A percentile compares a stretch with the other conserved stretches of the same genome.
These are phyloP conservation scores for Aramus guarauna DNA, from an alignment of 2,113 vertebrate species.

Conservation along the genomic window DNA sequence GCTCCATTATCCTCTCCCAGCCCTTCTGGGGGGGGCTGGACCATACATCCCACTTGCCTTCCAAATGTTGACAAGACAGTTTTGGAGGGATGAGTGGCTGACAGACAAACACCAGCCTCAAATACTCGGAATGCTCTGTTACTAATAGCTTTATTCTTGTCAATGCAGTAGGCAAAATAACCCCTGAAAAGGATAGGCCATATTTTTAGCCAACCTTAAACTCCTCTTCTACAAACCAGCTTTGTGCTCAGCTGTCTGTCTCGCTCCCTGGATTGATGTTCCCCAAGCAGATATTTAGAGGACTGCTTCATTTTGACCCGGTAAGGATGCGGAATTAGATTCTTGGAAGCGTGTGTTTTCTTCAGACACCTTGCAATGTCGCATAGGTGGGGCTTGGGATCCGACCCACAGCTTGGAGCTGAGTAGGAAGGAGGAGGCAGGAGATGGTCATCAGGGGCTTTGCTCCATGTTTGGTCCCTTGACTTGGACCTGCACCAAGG, in stretches of 20 bases:
- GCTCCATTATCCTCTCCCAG: neutral
- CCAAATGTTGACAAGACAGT: constrained; percentile 24
- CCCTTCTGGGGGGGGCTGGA: neutral
- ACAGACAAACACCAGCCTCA: constrained; percentile 50
- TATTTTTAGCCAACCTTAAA: constrained; percentile 56
- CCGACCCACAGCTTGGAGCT: neutral
- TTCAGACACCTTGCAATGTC: neutral
- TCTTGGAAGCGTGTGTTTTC: neutral
- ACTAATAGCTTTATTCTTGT: constrained; percentile 46
- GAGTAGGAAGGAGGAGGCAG: neutral
- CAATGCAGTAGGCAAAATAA: constrained; percentile 20
- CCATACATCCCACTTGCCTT: constrained; percentile 22
- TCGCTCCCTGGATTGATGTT: neutral
- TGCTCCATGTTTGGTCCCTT: neutral
- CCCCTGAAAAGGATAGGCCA: neutral
- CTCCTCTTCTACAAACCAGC: neutral
- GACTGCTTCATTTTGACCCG: neutral
- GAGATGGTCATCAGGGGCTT: neutral
- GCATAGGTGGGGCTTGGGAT: neutral
- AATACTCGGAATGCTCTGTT: constrained; percentile 13
- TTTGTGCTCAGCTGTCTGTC: neutral
- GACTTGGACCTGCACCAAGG: neutral
- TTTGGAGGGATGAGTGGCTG: constrained; percentile 31
- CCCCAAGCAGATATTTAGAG: neutral
- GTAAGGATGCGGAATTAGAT: neutral